phyloP scores from a whole-genome alignment of 2,113 vertebrate species.

The Acrocephalus kingi region DNA sequence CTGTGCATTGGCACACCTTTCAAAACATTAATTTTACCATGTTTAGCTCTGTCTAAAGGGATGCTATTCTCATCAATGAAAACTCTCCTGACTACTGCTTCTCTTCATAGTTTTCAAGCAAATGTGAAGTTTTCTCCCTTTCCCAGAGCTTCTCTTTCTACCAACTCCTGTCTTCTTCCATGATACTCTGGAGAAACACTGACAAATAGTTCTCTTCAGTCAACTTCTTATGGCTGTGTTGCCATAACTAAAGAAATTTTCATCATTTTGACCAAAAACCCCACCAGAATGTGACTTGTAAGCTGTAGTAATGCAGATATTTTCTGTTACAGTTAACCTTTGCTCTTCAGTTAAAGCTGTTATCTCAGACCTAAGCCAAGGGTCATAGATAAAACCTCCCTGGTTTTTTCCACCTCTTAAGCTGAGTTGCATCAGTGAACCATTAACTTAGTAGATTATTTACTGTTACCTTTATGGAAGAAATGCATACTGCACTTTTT shows the following conservation, averaged over 20 bases:
- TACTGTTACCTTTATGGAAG: slow-evolving; percentile 39
- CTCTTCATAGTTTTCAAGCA: background rate
- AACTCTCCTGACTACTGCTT: background rate
- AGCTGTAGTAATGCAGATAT: background rate
- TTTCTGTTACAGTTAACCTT: slow-evolving; percentile 63
- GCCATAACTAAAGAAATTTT: background rate
- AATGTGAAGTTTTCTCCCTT: background rate
- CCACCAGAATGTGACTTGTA: background rate
- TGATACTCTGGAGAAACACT: background rate
- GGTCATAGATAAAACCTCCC: slow-evolving; percentile 62
- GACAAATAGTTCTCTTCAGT: background rate
- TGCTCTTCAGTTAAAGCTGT: slow-evolving; percentile 56
- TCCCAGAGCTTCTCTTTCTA: background rate
- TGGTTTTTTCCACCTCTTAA: slow-evolving; percentile 20
- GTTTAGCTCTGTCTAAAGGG: background rate
- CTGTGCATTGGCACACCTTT: background rate
- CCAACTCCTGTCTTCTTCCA: background rate
- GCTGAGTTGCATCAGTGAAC: slow-evolving; percentile 46
- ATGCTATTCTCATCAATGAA: background rate
- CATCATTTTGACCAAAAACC: background rate
- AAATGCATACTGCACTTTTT: slow-evolving; percentile 39
- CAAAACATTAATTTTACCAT: background rate
- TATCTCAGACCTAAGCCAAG: slow-evolving; percentile 58
- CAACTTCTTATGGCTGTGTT: background rate
- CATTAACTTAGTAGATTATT: slow-evolving; percentile 65